Evolutionary conservation across 2,113 vertebrate genomes (phyloP).

Genomic region (Centrocercus urophasianus): DNA sequence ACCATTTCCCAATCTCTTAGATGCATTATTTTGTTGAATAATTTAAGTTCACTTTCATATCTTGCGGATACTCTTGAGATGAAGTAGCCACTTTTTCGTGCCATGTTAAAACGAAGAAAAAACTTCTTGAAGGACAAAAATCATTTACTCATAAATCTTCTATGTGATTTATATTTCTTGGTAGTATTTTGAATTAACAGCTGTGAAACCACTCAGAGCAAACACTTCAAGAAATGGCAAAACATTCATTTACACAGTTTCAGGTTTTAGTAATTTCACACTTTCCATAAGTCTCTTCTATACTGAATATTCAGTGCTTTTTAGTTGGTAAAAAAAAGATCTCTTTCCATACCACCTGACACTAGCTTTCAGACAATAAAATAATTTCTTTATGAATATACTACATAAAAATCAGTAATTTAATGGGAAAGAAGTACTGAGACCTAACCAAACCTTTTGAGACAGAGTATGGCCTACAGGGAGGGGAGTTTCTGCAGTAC

Average conservation of each 20-base stretch:
- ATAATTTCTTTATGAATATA: conserved; percentile 7
- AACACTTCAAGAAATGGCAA: background rate
- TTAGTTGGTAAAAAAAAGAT: background rate
- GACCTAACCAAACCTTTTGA: background rate
- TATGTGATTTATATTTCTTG: background rate
- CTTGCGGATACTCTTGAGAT: background rate
- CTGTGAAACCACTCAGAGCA: background rate
- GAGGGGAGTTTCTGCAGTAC: background rate
- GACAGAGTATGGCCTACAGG: background rate
- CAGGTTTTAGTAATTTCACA: background rate
- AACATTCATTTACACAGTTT: background rate
- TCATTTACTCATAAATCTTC: background rate
- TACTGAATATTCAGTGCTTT: background rate
- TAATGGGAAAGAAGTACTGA: background rate
- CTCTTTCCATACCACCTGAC: background rate
- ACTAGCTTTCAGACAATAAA: conserved; percentile 21
- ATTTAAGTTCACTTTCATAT: background rate
- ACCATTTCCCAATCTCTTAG: background rate
- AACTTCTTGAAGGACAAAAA: background rate
- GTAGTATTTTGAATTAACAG: background rate
- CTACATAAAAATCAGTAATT: conserved; percentile 19
- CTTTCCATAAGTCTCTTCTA: background rate
- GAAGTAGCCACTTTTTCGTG: background rate
- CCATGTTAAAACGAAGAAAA: background rate
- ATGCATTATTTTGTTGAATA: background rate